Percentiles rank a stretch among this genome's conserved stretches.
These are phyloP conservation scores for Amphiprion clarkii DNA, from an alignment of 2,797 vertebrate genomes.

Conservation along the genomic window DNA sequence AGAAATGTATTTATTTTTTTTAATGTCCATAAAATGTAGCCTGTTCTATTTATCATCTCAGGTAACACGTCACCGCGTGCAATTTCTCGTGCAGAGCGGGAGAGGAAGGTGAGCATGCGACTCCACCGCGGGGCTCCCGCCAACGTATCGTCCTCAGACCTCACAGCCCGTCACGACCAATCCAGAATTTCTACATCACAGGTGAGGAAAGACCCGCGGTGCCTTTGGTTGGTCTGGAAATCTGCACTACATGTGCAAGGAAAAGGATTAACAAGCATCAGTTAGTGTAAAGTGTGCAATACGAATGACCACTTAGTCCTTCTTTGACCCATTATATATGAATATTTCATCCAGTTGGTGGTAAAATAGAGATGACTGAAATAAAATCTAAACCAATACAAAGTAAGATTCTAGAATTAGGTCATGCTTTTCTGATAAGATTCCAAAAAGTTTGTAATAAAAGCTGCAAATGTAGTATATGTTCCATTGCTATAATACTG, in stretches of 20 bases:
- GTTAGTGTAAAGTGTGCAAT: no score
- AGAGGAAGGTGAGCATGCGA: slow-evolving; percentile 98
- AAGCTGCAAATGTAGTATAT: not conserved
- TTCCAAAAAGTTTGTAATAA: not conserved
- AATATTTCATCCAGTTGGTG: not conserved
- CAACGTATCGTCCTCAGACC: slow-evolving; percentile 96
- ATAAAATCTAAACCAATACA: not conserved
- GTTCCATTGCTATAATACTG: not conserved
- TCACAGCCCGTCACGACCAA: slow-evolving; percentile 94
- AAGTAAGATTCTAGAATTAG: not conserved
- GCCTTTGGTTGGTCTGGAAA: no score
- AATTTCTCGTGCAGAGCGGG: slow-evolving; percentile 95
- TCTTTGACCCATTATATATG: no score
- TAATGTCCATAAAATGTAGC: not conserved
- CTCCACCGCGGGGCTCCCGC: slow-evolving; percentile 95
- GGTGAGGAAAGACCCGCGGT: slow-evolving; percentile 74
- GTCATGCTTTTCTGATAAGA: not conserved
- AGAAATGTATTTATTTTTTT: not conserved
- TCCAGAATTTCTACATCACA: slow-evolving; percentile 96
- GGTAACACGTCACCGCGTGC: slow-evolving; percentile 96
- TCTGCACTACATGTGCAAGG: no score
- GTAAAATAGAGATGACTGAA: not conserved
- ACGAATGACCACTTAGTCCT: no score
- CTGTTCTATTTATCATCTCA: slow-evolving; percentile 53
- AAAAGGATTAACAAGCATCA: no score